Conservation (phyloP, 2,888 invertebrate genomes). For the Shargacucullia verbasci region DNA sequence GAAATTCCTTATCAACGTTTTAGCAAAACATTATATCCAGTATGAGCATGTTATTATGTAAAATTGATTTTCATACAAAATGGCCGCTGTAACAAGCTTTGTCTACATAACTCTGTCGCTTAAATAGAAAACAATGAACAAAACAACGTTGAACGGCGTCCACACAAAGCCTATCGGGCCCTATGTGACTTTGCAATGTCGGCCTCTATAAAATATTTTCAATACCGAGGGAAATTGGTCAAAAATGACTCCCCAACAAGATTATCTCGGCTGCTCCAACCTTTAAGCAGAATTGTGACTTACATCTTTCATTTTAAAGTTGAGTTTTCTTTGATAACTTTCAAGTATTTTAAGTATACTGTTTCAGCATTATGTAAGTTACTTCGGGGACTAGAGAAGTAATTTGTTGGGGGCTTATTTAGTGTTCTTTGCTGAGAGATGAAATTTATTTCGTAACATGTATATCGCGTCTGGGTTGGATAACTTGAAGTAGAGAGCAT, state of each 20-base stretch:
- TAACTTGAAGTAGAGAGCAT: conserved; percentile 39
- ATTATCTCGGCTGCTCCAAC: conserved; percentile 69
- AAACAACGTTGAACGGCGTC: conserved; percentile 51
- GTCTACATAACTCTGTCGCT: conserved; percentile 44
- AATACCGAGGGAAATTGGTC: conserved; percentile 82
- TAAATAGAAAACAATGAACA: conserved; percentile 55
- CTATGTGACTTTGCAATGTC: conserved; percentile 68
- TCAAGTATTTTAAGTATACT: conserved; percentile 65
- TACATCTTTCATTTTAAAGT: conserved; percentile 58
- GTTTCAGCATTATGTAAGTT: conserved; percentile 69
- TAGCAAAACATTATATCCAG: conserved; percentile 8
- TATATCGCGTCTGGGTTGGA: conserved; percentile 43
- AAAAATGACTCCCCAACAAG: conserved; percentile 81
- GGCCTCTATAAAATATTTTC: conserved; percentile 79
- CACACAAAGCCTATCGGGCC: conserved; percentile 56
- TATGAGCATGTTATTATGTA: conserved; percentile 47
- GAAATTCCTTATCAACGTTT: conserved; percentile 14
- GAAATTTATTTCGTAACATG: conserved; percentile 54
- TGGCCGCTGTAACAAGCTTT: conserved; percentile 56
- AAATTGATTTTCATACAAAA: conserved; percentile 55
- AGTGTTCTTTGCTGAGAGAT: conserved; percentile 56
- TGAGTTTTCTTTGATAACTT: conserved; percentile 60
- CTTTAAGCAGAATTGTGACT: conserved; percentile 56
- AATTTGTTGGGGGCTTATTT: conserved; percentile 61
- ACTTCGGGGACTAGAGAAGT: conserved; percentile 61